A percentile compares a stretch with the other conserved stretches of the same genome.
phyloP scores from a whole-genome alignment of 2,113 vertebrate genomes.

The Eubucco bourcierii region DNA sequence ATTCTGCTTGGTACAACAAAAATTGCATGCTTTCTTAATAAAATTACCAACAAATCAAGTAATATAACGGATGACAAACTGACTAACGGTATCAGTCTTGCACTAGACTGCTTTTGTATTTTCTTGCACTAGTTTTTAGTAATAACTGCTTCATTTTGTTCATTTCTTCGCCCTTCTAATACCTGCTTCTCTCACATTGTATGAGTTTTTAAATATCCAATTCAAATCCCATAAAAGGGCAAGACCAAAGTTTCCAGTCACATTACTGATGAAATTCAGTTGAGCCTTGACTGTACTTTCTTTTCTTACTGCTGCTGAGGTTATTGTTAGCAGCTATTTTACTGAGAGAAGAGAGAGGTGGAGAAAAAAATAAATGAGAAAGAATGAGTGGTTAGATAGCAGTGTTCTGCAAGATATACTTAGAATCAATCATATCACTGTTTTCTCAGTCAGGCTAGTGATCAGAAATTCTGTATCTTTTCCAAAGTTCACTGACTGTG shows the following conservation, averaged over 20 bases:
- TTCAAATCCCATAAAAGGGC: not conserved
- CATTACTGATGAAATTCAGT: not conserved
- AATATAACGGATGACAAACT: not conserved
- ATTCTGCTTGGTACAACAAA: not conserved
- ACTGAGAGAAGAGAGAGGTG: not conserved
- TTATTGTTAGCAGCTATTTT: constrained; percentile 51
- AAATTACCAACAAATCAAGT: not conserved
- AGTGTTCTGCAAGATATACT: constrained; percentile 42
- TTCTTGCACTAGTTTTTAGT: not conserved
- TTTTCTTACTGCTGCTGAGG: not conserved
- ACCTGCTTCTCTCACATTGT: not conserved
- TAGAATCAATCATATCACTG: constrained; percentile 39
- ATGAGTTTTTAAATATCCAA: not conserved
- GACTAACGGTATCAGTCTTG: not conserved
- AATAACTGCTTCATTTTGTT: not conserved
- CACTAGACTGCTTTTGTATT: not conserved
- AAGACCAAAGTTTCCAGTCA: not conserved
- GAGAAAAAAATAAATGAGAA: not conserved
- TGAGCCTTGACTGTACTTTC: constrained; percentile 6
- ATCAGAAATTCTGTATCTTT: constrained; percentile 36
- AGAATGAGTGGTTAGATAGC: constrained; percentile 26
- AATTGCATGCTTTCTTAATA: not conserved
- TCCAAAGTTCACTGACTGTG: not conserved
- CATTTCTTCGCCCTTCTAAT: not conserved
- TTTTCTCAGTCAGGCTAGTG: constrained; percentile 11